Conservation (phyloP, 2,888 invertebrate species). For the Empis livida region DNA sequence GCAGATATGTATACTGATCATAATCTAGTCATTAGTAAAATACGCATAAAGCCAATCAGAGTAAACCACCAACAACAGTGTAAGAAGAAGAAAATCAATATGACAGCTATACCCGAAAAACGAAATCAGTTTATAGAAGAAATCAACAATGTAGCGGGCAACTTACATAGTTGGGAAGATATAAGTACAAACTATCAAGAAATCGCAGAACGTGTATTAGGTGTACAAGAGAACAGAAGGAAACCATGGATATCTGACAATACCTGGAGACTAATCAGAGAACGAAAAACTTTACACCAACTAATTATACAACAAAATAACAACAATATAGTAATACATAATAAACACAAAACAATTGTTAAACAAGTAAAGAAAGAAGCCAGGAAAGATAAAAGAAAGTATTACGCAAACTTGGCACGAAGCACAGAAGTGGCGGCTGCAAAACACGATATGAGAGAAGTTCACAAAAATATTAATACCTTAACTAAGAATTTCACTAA, state of each 20-base stretch:
- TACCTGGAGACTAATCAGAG: neutral
- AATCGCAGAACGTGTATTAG: neutral
- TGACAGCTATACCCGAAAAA: neutral
- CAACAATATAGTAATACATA: neutral
- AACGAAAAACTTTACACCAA: neutral
- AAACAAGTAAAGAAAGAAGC: neutral
- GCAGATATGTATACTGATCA: too few species aligned
- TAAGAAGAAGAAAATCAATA: neutral
- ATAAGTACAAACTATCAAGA: neutral
- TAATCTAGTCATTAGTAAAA: neutral
- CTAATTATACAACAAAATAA: neutral
- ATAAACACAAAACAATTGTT: neutral
- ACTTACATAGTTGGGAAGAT: too few species aligned
- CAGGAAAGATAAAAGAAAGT: neutral
- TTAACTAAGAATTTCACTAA: neutral
- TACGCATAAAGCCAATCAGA: neutral
- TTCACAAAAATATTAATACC: neutral
- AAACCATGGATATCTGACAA: neutral
- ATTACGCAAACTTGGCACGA: neutral
- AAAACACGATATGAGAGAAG: neutral
- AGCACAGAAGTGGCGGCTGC: neutral
- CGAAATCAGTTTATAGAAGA: neutral
- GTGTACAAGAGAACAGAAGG: neutral
- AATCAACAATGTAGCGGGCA: neutral
- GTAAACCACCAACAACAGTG: neutral